Evolutionary conservation across 2,113 vertebrate species (phyloP), one percentile per base, ranked within the genome.

Genomic region (Petroica traversi): DNA sequence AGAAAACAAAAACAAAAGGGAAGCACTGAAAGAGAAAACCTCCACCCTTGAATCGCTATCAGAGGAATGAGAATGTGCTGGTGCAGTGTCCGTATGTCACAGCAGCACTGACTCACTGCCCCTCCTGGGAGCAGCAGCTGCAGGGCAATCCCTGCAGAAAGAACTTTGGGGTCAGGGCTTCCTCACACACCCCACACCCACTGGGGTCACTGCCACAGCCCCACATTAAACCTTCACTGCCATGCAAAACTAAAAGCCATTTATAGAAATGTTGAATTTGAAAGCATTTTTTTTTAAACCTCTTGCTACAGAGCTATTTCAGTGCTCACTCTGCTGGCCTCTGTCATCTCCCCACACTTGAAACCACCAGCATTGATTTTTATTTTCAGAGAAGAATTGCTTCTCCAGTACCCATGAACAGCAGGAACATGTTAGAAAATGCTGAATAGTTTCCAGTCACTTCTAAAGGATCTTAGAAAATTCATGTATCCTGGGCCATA

Each of bases 241-340:
- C 17, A 5, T 0, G 7, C 24, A 43, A 57, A 63, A 85, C 43
- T 13, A 34, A 61, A 67, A 59, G 34, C 28, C 5, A 9, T 33
- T 62, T 46, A 18, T 5, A 22, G 34, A 52, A 68, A 36, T 0
- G 3, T 12, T 36, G 54, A 4, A 29, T 46, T 23, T n/a, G 11
- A 72, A 45, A 23, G 12, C 1, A 0, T 14, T 24, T 57, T 41
- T 85, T 36, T 3, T 2, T 1, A 2, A 24, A 43, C 38, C 8
- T 4, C 20, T 12, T 26, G 40, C 48, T 38, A 16, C 78, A 20
- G 31, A 58, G 58, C 8, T 15, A 4, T 64, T 68, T 51, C 33
- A 18, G 11, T 68, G 61, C 52, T 52, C 51, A 66, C 54, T 66
- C n/a, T 26, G 34, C 33, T 83, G 71, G 45, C n/a, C 7, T 0